These are phyloP conservation scores for Sebastes trivittatus DNA, from an alignment of 2,797 vertebrate species.

Conservation along the genomic window DNA sequence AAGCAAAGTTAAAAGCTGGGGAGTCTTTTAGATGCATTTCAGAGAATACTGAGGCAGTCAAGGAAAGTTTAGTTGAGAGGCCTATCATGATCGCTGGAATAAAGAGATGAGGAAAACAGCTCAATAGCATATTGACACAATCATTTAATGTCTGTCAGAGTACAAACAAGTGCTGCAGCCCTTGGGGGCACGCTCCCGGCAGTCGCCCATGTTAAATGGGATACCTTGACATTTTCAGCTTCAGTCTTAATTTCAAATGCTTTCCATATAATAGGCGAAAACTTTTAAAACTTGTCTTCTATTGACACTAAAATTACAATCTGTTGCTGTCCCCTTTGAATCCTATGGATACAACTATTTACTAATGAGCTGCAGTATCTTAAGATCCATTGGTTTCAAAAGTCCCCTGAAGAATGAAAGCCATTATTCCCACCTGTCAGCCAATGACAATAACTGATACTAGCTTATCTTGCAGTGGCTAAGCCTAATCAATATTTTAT, in stretches of 20 bases:
- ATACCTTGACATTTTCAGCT: conserved; percentile 40
- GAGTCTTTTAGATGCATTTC: conserved; percentile 14
- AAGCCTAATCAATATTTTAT: not conserved
- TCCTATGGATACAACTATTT: not conserved
- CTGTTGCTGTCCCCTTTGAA: not conserved
- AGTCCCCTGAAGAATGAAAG: not conserved
- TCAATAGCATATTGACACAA: conserved; percentile 58
- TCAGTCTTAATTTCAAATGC: conserved; percentile 22
- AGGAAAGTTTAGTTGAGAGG: conserved; percentile 18
- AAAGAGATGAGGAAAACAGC: conserved; percentile 60
- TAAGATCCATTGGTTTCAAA: not conserved
- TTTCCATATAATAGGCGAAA: not conserved
- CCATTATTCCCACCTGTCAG: not conserved
- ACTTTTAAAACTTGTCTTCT: not conserved
- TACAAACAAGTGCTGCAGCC: conserved; percentile 37
- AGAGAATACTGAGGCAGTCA: conserved; percentile 2
- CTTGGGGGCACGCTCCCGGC: conserved; percentile 18
- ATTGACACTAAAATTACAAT: not conserved
- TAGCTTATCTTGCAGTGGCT: not conserved
- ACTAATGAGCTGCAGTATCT: not conserved
- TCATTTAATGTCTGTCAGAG: conserved; percentile 46
- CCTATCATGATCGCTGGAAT: conserved; percentile 30
- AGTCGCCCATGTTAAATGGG: conserved; percentile 27
- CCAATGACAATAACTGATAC: not conserved
- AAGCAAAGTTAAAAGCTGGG: not conserved